These are phyloP conservation scores for Tribolium castaneum DNA, from an alignment of 1,140 invertebrate species.

Conservation along the genomic window DNA sequence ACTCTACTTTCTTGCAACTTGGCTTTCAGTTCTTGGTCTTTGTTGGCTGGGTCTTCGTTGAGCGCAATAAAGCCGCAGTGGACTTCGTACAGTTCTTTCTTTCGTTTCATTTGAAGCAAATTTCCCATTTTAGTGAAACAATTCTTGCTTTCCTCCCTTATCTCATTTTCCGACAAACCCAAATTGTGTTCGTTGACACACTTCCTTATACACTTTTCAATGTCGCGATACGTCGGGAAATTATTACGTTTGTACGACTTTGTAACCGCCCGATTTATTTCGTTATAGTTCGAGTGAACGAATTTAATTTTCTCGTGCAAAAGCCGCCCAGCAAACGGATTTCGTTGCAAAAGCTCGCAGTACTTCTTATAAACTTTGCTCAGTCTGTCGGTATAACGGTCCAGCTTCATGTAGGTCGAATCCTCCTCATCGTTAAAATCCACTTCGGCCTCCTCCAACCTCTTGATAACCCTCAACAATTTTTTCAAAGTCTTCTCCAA, in stretches of 20 bases:
- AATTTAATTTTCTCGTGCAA: slow-evolving; percentile 65
- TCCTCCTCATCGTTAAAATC: slow-evolving; percentile 66
- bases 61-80: slow-evolving; percentile 64
- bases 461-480: slow-evolving; percentile 65
- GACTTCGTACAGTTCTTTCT: slow-evolving; percentile 68
- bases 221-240: slow-evolving; percentile 72
- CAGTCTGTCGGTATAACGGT: slow-evolving; percentile 61
- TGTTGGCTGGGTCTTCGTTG: slow-evolving; percentile 67
- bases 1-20: slow-evolving; percentile 65
- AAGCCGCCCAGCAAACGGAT: slow-evolving; percentile 64
- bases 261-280: slow-evolving; percentile 69
- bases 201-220: slow-evolving; percentile 65
- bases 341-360: slow-evolving; percentile 68
- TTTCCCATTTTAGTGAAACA: slow-evolving; percentile 68
- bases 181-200: slow-evolving; percentile 65
- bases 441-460: slow-evolving; percentile 64
- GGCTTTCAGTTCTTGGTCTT: slow-evolving; percentile 63
- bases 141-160: slow-evolving; percentile 65
- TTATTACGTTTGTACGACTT: slow-evolving; percentile 64
- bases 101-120: slow-evolving; percentile 66
- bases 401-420: slow-evolving; percentile 68
- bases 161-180: slow-evolving; percentile 60
- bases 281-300: slow-evolving; percentile 63
- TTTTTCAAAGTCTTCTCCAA: slow-evolving; percentile 64
- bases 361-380: slow-evolving; percentile 65